Base-by-base conservation (phyloP, 2,113 vertebrate species). In the Cryptotis parvus region DNA sequence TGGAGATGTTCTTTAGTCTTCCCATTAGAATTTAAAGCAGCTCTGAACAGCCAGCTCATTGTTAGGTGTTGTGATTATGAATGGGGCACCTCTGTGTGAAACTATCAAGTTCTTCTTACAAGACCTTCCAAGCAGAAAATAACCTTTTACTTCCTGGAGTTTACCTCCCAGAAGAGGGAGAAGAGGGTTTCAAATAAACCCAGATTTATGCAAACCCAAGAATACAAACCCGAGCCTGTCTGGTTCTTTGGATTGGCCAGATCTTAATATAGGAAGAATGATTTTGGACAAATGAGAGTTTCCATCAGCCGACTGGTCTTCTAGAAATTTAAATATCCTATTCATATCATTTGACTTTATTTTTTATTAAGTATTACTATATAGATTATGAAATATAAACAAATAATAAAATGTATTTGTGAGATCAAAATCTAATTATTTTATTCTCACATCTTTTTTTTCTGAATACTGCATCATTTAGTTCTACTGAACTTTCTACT, bases 51-150 rank as follows among this genome's bases (percentile, higher is more conserved):
- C 82, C 83, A 94, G 81, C 84, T 93, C 90, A 90, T 95, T 96
- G 95, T 93, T 91, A 95, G 87, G 63, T 90, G 82, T 76, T 82
- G 78, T 92, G 90, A 87, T 93, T 94, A 85, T 92, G 87, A 91
- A 91, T 83, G 85, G 88, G 91, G 87, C 26, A 95, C 91, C 95
- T 95, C 94, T 94, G 94, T 94, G 94, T 92, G 91, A 96, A 96
- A 92, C 93, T 82, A 90, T 84, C 78, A 94, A 79, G 76, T 93
- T 95, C 85, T 87, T 93, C 89, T 94, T 95, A 91, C 58, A 91
- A 93, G 94, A 90, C 45, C 94, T 94, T 95, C 75, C 95, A 95
- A 92, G 95, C 82, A 92, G 93, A 96, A 97, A 96, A 92, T 80
- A 96, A 96, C 83, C 94, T 92, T 95, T 94, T 89, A 88, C 87